phyloP scores from a whole-genome alignment of 2,888 invertebrate genomes.

The Coelogynopora nodosa region DNA sequence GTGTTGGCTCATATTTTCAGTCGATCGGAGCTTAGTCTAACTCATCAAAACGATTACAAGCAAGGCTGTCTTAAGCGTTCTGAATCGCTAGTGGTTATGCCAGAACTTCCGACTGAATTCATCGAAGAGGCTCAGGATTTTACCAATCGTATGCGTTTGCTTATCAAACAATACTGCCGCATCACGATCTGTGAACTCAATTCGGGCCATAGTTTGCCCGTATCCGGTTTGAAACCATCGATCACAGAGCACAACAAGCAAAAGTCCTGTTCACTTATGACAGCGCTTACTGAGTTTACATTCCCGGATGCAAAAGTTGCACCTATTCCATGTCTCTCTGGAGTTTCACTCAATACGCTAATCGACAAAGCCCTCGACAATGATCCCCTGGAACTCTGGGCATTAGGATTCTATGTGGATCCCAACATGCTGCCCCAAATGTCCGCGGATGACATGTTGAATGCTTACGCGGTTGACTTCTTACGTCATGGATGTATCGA shows the following conservation, averaged over 20 bases:
- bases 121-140: background rate
- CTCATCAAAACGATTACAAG: background rate
- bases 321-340: background rate
- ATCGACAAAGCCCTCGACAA: background rate
- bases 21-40: background rate
- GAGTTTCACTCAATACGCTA: background rate
- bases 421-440: background rate
- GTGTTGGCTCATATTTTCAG: background rate
- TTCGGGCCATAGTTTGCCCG: background rate
- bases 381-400: background rate
- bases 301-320: background rate
- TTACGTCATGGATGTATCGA: background rate
- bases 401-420: background rate
- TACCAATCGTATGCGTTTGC: background rate
- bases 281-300: no score
- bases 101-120: background rate
- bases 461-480: slow-evolving; percentile 25
- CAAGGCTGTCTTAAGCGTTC: background rate
- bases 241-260: background rate
- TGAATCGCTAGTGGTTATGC: background rate
- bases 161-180: background rate
- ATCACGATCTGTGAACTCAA: background rate
- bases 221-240: background rate
- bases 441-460: background rate
- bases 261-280: background rate